Conservation (phyloP, 2,888 invertebrate species). For the Stomorhina lunata region DNA sequence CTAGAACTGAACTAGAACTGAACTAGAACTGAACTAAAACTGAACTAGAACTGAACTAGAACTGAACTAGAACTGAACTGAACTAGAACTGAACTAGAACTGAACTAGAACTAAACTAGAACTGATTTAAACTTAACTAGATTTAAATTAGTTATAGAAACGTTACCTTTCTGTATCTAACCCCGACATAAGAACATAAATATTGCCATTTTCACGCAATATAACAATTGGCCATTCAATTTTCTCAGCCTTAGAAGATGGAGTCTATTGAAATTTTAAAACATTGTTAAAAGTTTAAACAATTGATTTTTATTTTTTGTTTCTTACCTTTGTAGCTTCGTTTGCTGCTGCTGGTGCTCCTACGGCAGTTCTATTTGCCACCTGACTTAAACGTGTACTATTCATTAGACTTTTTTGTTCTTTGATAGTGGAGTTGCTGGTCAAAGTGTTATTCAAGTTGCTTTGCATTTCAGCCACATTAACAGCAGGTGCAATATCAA, state of each 20-base stretch:
- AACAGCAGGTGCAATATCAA: conserved; percentile 86
- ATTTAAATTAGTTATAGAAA: not conserved
- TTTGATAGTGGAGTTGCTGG: not conserved
- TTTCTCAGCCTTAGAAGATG: conserved; percentile 69
- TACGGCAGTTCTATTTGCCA: conserved; percentile 10
- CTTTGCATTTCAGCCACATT: conserved; percentile 65
- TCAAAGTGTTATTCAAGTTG: conserved; percentile 40
- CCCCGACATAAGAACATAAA: conserved; percentile 82
- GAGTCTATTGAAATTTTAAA: not conserved
- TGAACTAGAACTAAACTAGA: too few relatives aligned
- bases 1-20: too few relatives aligned
- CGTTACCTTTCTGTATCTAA: conserved; percentile 80
- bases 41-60: too few relatives aligned
- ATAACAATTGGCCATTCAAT: conserved; percentile 88
- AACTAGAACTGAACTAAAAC: too few relatives aligned
- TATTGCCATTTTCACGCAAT: conserved; percentile 91
- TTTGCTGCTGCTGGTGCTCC: conserved; percentile 1
- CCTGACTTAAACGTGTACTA: conserved; percentile 38
- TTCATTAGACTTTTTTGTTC: conserved; percentile 42
- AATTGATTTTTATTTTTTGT: not conserved
- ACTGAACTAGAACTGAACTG: too few relatives aligned
- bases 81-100: too few relatives aligned
- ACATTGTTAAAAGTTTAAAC: not conserved
- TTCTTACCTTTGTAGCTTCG: conserved; percentile 43
- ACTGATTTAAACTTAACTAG: too few relatives aligned